phyloP scores from a whole-genome alignment of 1,140 invertebrate genomes.

The Orchestia grillus region DNA sequence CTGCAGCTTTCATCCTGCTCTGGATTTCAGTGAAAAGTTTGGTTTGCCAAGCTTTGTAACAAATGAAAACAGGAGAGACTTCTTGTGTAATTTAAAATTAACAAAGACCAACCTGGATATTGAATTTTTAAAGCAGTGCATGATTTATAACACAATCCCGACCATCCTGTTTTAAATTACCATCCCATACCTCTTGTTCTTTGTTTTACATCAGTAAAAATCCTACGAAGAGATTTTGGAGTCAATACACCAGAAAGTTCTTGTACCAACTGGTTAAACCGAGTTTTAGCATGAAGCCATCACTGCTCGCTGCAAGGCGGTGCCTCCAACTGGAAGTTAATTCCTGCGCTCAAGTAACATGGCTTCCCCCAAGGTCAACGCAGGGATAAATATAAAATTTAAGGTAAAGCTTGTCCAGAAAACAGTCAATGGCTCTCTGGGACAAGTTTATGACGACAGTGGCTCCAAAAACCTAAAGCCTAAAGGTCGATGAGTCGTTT shows the following conservation, averaged over 20 bases:
- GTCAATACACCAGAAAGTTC: neutral
- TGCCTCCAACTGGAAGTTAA: neutral
- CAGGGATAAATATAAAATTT: neutral
- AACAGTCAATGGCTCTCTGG: constrained; percentile 1
- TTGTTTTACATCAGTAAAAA: constrained; percentile 18
- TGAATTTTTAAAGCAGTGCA: no score
- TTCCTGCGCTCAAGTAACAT: neutral
- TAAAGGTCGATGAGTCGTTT: neutral
- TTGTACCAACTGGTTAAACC: neutral
- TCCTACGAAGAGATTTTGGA: neutral
- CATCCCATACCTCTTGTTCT: no score
- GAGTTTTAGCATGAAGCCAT: constrained; percentile 16
- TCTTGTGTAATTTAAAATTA: no score
- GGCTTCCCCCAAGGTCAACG: neutral
- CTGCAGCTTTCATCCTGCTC: no score
- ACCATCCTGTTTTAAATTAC: no score
- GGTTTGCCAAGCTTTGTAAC: no score
- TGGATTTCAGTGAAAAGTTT: no score
- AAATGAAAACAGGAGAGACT: no score
- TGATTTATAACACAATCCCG: no score
- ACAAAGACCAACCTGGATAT: no score
- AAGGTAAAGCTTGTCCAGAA: neutral
- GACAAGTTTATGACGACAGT: constrained; percentile 43
- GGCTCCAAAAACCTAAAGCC: neutral
- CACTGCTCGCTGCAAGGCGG: neutral